Conservation (phyloP, 2,113 vertebrate species). For the Lanius ludovicianus region DNA sequence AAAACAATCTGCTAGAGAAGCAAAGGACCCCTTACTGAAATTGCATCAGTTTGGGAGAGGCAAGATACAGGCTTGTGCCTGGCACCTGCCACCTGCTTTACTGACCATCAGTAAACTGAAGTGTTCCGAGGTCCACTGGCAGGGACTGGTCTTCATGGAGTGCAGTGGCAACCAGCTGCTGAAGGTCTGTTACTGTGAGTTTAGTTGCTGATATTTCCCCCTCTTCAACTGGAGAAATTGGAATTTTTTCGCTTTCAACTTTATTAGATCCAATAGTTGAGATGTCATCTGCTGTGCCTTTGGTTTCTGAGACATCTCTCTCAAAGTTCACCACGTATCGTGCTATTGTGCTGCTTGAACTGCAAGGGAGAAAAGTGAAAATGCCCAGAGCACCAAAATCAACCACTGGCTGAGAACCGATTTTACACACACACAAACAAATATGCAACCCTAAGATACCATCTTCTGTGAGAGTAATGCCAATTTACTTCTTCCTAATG, state of each 20-base stretch:
- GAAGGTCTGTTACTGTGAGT: conserved; percentile 69
- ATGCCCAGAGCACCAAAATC: background rate
- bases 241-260: conserved; percentile 59
- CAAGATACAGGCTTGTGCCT: background rate
- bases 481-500: background rate
- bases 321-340: conserved; percentile 82
- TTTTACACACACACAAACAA: background rate
- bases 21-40: background rate
- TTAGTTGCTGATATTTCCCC: conserved; percentile 38
- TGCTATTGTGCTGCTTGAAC: conserved; percentile 79
- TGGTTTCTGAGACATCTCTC: conserved; percentile 60
- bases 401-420: background rate
- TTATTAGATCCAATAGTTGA: conserved; percentile 74
- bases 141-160: conserved; percentile 81
- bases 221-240: conserved; percentile 44
- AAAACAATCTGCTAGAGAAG: background rate
- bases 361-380: conserved; percentile 49
- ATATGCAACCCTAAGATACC: background rate
- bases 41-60: background rate
- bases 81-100: background rate
- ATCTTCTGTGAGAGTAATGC: background rate
- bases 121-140: conserved; percentile 79
- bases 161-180: conserved; percentile 78
- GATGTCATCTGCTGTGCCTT: conserved; percentile 48
- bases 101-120: conserved; percentile 81